Evolutionary conservation across 2,888 invertebrate genomes (phyloP).

Genomic region (Watsonalla cultraria): DNA sequence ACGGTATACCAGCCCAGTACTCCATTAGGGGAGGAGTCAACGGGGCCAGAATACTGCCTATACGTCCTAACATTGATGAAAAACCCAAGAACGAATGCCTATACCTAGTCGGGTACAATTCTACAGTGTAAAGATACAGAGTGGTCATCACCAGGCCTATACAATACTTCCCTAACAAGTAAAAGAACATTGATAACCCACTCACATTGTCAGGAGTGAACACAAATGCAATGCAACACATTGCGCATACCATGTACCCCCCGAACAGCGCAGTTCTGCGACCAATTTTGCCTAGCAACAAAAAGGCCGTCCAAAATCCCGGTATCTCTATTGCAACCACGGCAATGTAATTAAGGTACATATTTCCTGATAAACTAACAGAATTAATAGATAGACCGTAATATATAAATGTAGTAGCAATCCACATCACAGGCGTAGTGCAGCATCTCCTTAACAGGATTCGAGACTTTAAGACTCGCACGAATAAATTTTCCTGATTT

Average conservation of each 20-base stretch:
- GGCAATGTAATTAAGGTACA: conserved; percentile 84
- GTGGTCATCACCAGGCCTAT: conserved; percentile 82
- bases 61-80: conserved; percentile 85
- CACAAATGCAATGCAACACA: conserved; percentile 74
- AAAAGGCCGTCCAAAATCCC: conserved; percentile 79
- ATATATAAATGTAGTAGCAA: conserved; percentile 86
- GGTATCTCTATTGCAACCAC: conserved; percentile 79
- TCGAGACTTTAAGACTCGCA: conserved; percentile 72
- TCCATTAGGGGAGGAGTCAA: conserved; percentile 81
- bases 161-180: conserved; percentile 81
- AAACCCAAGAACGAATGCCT: conserved; percentile 83
- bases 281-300: conserved; percentile 81
- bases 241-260: conserved; percentile 64
- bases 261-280: conserved; percentile 58
- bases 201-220: conserved; percentile 60
- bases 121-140: conserved; percentile 83
- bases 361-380: conserved; percentile 83
- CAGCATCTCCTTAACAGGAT: conserved; percentile 77
- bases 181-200: conserved; percentile 56
- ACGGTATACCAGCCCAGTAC: conserved; percentile 65
- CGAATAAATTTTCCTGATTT: conserved; percentile 36
- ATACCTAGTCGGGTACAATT: conserved; percentile 84
- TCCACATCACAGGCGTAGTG: conserved; percentile 86
- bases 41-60: conserved; percentile 84
- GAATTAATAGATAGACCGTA: conserved; percentile 87